Evolutionary conservation across 2,888 invertebrate genomes (phyloP), one percentile per base, ranked within the genome.

Genomic region (Spilarctia lutea): DNA sequence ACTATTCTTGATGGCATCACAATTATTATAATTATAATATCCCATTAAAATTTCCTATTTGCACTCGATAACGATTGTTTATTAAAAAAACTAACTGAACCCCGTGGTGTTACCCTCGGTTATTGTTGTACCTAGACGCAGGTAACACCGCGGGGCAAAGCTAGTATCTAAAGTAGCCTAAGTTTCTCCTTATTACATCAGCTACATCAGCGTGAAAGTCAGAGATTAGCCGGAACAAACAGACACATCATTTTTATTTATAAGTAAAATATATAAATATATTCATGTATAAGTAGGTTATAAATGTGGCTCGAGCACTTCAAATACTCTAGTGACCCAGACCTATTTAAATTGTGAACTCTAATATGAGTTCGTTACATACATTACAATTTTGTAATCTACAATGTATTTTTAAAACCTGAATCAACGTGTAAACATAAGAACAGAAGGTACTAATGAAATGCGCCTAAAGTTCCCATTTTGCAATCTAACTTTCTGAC

Each of bases 11-110:
- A 69, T 67, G 56, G 42, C 74, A 66, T 75, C 67, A 71, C 75
- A 70, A 65, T 71, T 30, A 45, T 45, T 33, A 72, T 76, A 70
- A 65, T 71, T 30, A 45, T 45, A 24, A 72, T 76, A 79, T 85
- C 84, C 80, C 75, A 79, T 80, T 72, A 35, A 68, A 30, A 74
- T 79, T 75, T 82, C 74, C 73, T 75, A 68, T 76, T 56, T 45
- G 65, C 69, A 70, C 71, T 52, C 24, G 84, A 83, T 81, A 80
- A 73, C 65, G 65, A 66, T 74, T 56, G 74, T 45, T 33, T 35
- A 45, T 35, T 75, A 67, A n/a, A n/a, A n/a, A n/a, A n/a, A n/a
- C n/a, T n/a, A n/a, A n/a, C n/a, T n/a, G n/a, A n/a, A n/a, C n/a
- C n/a, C n/a, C n/a, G n/a, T n/a, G n/a, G n/a, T n/a, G n/a, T n/a